These are phyloP conservation scores for Dryas iulia DNA, from an alignment of 1,140 invertebrate genomes.

Conservation along the genomic window DNA sequence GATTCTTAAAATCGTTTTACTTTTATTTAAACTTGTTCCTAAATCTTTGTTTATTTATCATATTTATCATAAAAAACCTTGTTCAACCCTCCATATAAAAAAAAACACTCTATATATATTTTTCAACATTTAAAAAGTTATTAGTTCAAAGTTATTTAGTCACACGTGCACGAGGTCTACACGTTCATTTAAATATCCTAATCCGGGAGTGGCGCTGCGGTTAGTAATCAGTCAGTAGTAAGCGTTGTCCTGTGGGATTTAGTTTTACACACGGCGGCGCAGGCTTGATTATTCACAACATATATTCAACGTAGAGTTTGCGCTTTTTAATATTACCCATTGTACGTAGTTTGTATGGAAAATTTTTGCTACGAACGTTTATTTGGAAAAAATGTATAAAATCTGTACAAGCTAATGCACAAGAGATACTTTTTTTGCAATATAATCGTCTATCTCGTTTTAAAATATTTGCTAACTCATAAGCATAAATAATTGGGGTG, in stretches of 20 bases:
- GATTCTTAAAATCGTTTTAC: too few relatives aligned
- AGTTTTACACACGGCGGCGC: conserved; percentile 64
- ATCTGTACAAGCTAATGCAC: too few relatives aligned
- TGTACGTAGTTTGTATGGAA: background rate
- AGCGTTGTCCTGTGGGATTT: conserved; percentile 58
- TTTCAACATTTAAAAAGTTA: background rate
- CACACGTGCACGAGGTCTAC: conserved; percentile 10
- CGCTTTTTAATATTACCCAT: background rate
- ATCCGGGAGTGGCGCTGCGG: conserved; percentile 49
- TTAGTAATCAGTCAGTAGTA: conserved; percentile 59
- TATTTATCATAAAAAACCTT: too few relatives aligned
- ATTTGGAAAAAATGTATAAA: too few relatives aligned
- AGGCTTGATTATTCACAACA: conserved; percentile 47
- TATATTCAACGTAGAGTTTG: background rate
- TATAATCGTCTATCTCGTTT: too few relatives aligned
- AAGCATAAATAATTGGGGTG: too few relatives aligned
- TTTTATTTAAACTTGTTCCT: too few relatives aligned
- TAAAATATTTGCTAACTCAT: too few relatives aligned
- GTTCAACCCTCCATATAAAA: too few relatives aligned
- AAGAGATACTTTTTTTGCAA: too few relatives aligned
- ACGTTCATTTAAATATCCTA: conserved; percentile 58
- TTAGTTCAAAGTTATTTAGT: background rate
- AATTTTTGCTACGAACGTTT: too few relatives aligned
- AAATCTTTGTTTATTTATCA: too few relatives aligned
- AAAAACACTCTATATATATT: background rate